Conservation (phyloP, 2,797 vertebrate species). For the Hoplostethus atlanticus region DNA sequence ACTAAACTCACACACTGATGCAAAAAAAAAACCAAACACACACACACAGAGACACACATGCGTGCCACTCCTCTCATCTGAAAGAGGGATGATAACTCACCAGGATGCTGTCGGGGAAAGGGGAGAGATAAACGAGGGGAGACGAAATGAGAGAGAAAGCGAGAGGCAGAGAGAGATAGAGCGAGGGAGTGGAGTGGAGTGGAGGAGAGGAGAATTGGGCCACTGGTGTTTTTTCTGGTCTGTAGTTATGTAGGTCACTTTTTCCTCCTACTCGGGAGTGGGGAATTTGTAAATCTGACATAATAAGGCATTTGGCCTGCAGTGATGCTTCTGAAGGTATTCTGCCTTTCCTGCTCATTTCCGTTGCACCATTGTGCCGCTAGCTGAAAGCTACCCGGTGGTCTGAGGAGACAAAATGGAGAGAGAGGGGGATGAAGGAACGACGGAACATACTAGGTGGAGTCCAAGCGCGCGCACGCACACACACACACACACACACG, state of each 20-base stretch:
- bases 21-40: slow-evolving; percentile 3
- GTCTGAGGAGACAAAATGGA: slow-evolving; percentile 41
- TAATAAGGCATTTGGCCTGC: slow-evolving; percentile 86
- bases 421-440: background rate
- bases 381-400: slow-evolving; percentile 53
- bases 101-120: slow-evolving; percentile 70
- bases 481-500: background rate
- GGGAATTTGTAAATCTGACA: slow-evolving; percentile 90
- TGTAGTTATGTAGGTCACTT: slow-evolving; percentile 83
- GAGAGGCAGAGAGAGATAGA: slow-evolving; percentile 61
- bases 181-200: slow-evolving; percentile 26
- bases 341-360: slow-evolving; percentile 65
- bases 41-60: slow-evolving; percentile 12
- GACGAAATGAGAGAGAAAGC: slow-evolving; percentile 73
- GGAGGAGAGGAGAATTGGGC: slow-evolving; percentile 71
- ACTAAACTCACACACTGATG: background rate
- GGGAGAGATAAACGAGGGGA: slow-evolving; percentile 72
- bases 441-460: background rate
- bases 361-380: slow-evolving; percentile 50
- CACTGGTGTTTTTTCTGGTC: slow-evolving; percentile 71
- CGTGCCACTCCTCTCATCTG: slow-evolving; percentile 62
- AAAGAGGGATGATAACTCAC: slow-evolving; percentile 75
- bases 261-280: slow-evolving; percentile 58
- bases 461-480: background rate
- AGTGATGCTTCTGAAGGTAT: slow-evolving; percentile 79